These are phyloP conservation scores for Agelastica alni DNA, from an alignment of 2,888 invertebrate species.

Conservation along the genomic window DNA sequence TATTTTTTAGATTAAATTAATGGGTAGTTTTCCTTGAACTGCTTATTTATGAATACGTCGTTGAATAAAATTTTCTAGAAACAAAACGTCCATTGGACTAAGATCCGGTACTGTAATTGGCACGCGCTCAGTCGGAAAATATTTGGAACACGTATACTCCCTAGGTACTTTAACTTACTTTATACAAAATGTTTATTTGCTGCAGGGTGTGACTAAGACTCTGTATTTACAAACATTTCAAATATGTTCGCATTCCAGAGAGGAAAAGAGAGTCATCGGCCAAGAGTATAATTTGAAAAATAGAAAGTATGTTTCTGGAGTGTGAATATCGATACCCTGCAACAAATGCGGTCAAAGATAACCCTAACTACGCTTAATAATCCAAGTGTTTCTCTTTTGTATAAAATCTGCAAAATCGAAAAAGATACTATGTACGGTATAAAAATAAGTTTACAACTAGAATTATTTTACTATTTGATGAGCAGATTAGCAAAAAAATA, in stretches of 20 bases:
- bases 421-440: slow-evolving; percentile 14
- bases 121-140: slow-evolving; percentile 4
- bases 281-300: too few relatives aligned
- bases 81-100: slow-evolving; percentile 18
- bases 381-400: too few relatives aligned
- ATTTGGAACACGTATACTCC: slow-evolving; percentile 1
- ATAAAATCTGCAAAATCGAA: slow-evolving; percentile 11
- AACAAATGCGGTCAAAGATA: slow-evolving; percentile 3
- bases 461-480: slow-evolving; percentile 8
- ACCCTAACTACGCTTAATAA: too few relatives aligned
- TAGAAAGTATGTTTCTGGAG: too few relatives aligned
- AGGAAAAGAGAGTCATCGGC: too few relatives aligned
- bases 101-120: slow-evolving; percentile 11
- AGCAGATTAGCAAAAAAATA: slow-evolving; percentile 12
- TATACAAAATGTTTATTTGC: slow-evolving; percentile 1
- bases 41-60: slow-evolving; percentile 5
- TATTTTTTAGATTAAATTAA: too few relatives aligned
- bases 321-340: too few relatives aligned
- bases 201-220: neutral
- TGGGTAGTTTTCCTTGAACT: slow-evolving; percentile 23
- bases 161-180: slow-evolving; percentile 9
- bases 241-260: too few relatives aligned
- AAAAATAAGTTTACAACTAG: slow-evolving; percentile 21
- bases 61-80: slow-evolving; percentile 15
- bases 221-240: too few relatives aligned